Evolutionary conservation across 2,888 invertebrate genomes (phyloP).

Genomic region (Tyria jacobaeae): DNA sequence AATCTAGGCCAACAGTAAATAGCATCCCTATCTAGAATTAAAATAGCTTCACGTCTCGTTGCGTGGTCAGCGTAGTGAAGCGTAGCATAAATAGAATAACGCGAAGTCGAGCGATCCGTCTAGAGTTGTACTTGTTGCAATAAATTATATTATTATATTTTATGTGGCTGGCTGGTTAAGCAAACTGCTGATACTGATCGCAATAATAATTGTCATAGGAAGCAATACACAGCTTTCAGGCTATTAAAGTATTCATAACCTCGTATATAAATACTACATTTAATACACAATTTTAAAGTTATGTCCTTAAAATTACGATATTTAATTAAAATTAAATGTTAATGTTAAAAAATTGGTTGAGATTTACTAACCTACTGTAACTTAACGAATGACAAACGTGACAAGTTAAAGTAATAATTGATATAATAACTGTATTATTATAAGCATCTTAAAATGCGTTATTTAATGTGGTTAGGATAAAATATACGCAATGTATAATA

Average conservation of each 20-base stretch:
- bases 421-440: too few species aligned
- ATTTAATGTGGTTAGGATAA: too few species aligned
- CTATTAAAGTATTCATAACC: not conserved
- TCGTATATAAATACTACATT: not conserved
- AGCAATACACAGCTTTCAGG: not conserved
- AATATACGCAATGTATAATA: too few species aligned
- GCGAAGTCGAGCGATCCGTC: conserved; percentile 32
- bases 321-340: too few species aligned
- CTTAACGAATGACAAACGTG: too few species aligned
- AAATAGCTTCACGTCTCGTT: conserved; percentile 62
- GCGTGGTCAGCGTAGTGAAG: conserved; percentile 69
- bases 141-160: not conserved
- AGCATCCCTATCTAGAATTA: conserved; percentile 72
- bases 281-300: too few species aligned
- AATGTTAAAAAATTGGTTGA: too few species aligned
- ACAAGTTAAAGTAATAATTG: too few species aligned
- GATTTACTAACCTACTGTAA: too few species aligned
- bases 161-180: too few species aligned
- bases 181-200: not conserved
- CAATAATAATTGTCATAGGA: not conserved
- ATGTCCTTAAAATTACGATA: not conserved
- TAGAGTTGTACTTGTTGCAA: conserved; percentile 20
- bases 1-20: conserved; percentile 75
- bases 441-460: too few species aligned
- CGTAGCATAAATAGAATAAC: conserved; percentile 74